Conservation (phyloP, 2,888 invertebrate genomes). For the Drosophila anceps region DNA sequence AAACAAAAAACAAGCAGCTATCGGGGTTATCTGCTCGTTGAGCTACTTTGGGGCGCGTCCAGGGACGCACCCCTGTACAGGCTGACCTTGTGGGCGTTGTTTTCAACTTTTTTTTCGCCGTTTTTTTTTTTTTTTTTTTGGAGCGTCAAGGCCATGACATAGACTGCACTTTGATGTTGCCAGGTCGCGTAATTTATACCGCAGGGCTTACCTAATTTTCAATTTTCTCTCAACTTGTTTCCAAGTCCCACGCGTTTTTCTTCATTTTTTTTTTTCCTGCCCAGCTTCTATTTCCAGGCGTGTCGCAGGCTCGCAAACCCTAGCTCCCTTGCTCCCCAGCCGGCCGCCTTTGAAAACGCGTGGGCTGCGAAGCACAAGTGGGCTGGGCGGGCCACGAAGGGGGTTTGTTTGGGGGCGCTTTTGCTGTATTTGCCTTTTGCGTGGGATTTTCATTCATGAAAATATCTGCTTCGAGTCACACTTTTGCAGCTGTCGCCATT, state of each 20-base stretch:
- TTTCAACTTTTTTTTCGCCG: not conserved
- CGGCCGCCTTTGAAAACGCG: conserved; percentile 30
- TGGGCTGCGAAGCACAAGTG: conserved; percentile 34
- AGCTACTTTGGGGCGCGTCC: conserved; percentile 41
- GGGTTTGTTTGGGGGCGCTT: conserved; percentile 23
- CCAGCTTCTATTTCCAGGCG: conserved; percentile 50
- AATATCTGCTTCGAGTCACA: conserved; percentile 71
- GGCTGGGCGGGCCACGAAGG: not conserved
- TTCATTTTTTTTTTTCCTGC: conserved; percentile 22
- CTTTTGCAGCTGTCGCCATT: conserved; percentile 52
- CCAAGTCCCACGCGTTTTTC: conserved; percentile 50
- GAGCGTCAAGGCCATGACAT: conserved; percentile 34
- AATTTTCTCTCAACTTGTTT: conserved; percentile 54
- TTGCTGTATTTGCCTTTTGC: conserved; percentile 59
- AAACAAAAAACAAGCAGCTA: not conserved
- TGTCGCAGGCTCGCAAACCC: conserved; percentile 24
- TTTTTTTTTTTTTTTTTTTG: not conserved
- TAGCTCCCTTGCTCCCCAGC: not conserved
- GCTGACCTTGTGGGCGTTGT: conserved; percentile 56
- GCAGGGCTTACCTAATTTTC: conserved; percentile 62
- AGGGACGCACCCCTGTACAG: conserved; percentile 40
- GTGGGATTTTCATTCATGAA: conserved; percentile 85
- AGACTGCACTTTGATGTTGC: conserved; percentile 62
- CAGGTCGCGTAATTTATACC: conserved; percentile 61
- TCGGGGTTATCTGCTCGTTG: conserved; percentile 20